Percentiles rank a stretch among this genome's conserved stretches.
Evolutionary conservation across 1,140 invertebrate species (phyloP).

Genomic region (Mamestra configurata): DNA sequence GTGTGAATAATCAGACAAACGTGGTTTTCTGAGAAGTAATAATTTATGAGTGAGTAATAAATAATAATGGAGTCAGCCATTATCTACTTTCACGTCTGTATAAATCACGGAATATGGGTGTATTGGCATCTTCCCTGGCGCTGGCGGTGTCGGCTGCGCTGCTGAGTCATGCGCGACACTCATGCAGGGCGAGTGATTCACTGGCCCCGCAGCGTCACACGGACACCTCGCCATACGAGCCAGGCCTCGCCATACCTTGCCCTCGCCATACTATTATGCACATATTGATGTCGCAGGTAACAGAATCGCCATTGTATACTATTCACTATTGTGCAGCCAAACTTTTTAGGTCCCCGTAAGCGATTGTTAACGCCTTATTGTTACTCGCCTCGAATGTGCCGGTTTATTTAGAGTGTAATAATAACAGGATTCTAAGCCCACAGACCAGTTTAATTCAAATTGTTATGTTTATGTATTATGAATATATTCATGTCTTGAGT

Average conservation of each 20-base stretch:
- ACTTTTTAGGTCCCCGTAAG: constrained; percentile 82
- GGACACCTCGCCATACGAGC: neutral
- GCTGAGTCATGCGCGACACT: constrained; percentile 47
- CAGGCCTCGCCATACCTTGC: constrained; percentile 42
- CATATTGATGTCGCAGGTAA: constrained; percentile 86
- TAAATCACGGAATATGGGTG: constrained; percentile 71
- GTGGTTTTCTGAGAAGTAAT: constrained; percentile 58
- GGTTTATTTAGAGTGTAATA: constrained; percentile 80
- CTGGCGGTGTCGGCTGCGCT: constrained; percentile 18
- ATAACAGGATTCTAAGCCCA: constrained; percentile 66
- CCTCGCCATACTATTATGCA: constrained; percentile 80
- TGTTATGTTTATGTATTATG: constrained; percentile 39
- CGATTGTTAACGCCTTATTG: constrained; percentile 84
- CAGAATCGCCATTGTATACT: constrained; percentile 85
- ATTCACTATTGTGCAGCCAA: constrained; percentile 83
- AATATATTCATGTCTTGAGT: constrained; percentile 39
- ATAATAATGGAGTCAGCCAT: constrained; percentile 62
- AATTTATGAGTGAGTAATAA: constrained; percentile 63
- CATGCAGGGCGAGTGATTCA: constrained; percentile 64
- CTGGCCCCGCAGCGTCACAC: constrained; percentile 28
- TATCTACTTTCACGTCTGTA: constrained; percentile 65
- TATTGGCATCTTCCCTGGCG: constrained; percentile 64
- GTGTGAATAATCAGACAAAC: constrained; percentile 40
- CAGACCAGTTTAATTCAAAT: constrained; percentile 49
- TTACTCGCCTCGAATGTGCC: constrained; percentile 72